These are phyloP conservation scores for Odocoileus hemionus DNA, from an alignment of 2,113 vertebrate genomes.

Conservation along the genomic window DNA sequence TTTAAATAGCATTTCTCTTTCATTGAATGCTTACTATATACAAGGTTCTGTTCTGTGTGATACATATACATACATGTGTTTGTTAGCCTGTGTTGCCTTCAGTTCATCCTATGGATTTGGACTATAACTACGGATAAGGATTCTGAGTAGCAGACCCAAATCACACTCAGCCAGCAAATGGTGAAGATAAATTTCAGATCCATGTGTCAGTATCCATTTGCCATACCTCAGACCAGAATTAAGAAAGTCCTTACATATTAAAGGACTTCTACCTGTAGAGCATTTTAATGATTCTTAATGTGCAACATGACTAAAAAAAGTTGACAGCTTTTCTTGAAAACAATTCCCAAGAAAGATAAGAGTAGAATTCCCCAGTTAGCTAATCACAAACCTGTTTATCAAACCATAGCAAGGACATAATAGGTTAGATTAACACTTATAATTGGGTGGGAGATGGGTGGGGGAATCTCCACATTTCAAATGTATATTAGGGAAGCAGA, in stretches of 20 bases:
- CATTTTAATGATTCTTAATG: neutral
- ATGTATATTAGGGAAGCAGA: constrained; percentile 29
- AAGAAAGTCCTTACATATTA: neutral
- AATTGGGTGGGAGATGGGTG: neutral
- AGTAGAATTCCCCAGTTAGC: neutral
- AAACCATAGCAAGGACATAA: neutral
- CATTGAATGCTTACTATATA: neutral
- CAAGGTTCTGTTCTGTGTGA: neutral
- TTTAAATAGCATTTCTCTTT: neutral
- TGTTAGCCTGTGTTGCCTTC: neutral
- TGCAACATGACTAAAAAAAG: neutral
- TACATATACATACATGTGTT: neutral
- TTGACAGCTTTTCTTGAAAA: neutral
- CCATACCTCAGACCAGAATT: neutral
- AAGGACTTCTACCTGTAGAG: neutral
- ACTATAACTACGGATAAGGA: neutral
- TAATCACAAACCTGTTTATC: neutral
- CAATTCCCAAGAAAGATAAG: neutral
- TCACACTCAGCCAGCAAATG: neutral
- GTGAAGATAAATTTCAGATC: neutral
- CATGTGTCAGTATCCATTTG: neutral
- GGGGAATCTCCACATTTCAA: neutral
- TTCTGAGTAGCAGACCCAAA: neutral
- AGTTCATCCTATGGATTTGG: neutral
- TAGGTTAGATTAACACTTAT: neutral